These are phyloP conservation scores for Gonatopus flavifemur DNA, from an alignment of 1,140 invertebrate species.

Conservation along the genomic window DNA sequence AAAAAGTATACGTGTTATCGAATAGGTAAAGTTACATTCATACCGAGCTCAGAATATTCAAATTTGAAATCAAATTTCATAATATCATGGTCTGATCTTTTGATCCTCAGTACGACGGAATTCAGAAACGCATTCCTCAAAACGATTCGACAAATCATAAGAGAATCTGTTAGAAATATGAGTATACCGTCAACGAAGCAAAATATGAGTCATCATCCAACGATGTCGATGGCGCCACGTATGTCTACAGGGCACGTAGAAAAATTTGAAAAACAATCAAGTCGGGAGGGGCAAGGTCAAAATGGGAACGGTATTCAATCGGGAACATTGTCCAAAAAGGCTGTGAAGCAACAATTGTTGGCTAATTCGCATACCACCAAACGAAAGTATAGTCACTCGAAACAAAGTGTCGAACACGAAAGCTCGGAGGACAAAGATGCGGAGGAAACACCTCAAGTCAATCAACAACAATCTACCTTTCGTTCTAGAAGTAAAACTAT, in stretches of 20 bases:
- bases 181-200: slow-evolving; percentile 83
- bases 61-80: not conserved
- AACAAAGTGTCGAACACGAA: slow-evolving; percentile 85
- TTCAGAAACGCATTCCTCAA: slow-evolving; percentile 95
- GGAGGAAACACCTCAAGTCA: slow-evolving; percentile 46
- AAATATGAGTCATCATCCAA: slow-evolving; percentile 39
- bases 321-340: slow-evolving; percentile 50
- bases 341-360: slow-evolving; percentile 58
- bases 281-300: slow-evolving; percentile 30
- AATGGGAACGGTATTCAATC: slow-evolving; percentile 42
- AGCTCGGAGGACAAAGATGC: slow-evolving; percentile 52
- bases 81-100: not conserved
- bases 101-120: slow-evolving; percentile 76
- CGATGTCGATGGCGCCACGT: slow-evolving; percentile 48
- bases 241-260: slow-evolving; percentile 52
- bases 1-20: slow-evolving; percentile 95
- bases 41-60: too few relatives aligned
- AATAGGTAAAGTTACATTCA: slow-evolving; percentile 72
- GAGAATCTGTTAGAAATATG: slow-evolving; percentile 93
- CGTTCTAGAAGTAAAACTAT: slow-evolving; percentile 86
- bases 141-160: slow-evolving; percentile 93
- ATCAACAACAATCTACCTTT: slow-evolving; percentile 62
- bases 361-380: slow-evolving; percentile 74
- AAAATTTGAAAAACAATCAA: slow-evolving; percentile 45
- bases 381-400: slow-evolving; percentile 82